A percentile compares a stretch with the other conserved stretches of the same genome.
Conservation (phyloP, 2,113 vertebrate genomes). For the Epinephelus moara region DNA sequence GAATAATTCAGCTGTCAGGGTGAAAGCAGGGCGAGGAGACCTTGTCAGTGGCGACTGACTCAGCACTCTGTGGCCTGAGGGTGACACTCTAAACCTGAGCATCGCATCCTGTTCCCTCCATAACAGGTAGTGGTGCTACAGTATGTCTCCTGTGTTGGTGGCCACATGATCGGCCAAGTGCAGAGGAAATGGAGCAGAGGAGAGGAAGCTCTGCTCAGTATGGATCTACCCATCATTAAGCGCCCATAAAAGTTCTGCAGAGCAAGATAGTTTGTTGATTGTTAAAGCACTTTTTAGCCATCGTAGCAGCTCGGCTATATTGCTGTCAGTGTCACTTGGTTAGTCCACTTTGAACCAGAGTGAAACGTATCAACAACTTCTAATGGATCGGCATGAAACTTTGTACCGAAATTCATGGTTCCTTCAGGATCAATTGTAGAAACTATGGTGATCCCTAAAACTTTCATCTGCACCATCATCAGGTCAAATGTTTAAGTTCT, state of each 20-base stretch:
- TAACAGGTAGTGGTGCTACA: constrained; percentile 34
- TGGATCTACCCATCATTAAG: constrained; percentile 12
- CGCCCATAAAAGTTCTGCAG: neutral
- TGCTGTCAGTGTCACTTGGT: no score
- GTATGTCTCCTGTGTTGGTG: constrained; percentile 20
- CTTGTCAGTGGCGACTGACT: constrained; percentile 77
- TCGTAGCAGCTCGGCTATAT: neutral
- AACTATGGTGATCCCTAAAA: neutral
- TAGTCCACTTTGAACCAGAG: neutral
- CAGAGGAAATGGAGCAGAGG: neutral
- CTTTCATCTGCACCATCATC: no score
- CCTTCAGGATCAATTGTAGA: neutral
- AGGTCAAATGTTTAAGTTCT: no score
- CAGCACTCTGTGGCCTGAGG: constrained; percentile 75
- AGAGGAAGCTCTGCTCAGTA: constrained; percentile 3
- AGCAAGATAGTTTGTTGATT: neutral
- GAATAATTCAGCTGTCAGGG: constrained; percentile 83
- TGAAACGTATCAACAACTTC: neutral
- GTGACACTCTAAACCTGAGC: constrained; percentile 75
- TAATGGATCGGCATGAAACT: neutral
- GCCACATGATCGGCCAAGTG: constrained; percentile 17
- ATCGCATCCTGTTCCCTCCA: constrained; percentile 54
- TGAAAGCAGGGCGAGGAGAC: constrained; percentile 73
- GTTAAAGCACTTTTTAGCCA: constrained; percentile 1
- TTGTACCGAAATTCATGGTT: neutral